Evolutionary conservation across 23 tunicate species (phyloP), one percentile per base, ranked within the genome.

Genomic region (Halocynthia roretzi): DNA sequence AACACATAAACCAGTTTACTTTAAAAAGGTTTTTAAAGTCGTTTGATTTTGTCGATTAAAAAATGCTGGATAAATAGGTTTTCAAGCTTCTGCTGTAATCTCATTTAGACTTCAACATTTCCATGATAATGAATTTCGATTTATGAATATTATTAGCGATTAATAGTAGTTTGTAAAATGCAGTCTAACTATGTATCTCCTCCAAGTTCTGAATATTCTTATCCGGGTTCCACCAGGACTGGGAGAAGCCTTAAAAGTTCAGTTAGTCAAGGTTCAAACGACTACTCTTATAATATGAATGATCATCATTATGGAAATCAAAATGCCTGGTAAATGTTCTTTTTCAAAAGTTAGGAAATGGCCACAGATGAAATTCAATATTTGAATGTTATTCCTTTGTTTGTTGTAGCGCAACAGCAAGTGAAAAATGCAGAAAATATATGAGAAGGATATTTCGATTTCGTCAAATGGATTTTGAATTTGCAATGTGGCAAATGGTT

Each of bases 381-480:
- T 58, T 58, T 58, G 44, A 31, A 31, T 58, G n/a, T 58, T 14
- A 14, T 14, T 14, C 15, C n/a, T 58, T 58, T 4, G 9, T 65
- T 65, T 10, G 22, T 54, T 75, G 18, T 56, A 86, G 94, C 68
- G 66, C 78, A 21, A 78, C 90, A 21, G 88, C 87, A 10, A 72
- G 69, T 70, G 90, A 80, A 55, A 90, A 90, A 68, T 68, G 86
- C 50, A 61, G 78, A 40, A 91, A 91, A 68, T 91, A 85, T 73
- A 19, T 91, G 17, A 93, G 97, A 14, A 84, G 97, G 51, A 65
- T 91, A 10, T 71, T 91, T 52, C 80, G 83, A 58, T 91, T 80
- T 72, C 83, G 83, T 14, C 97, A 91, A 74, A 91, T 91, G 97
- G 97, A 91, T 83, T 91, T 91, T 74, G 97, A 91, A 63, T 91